Conservation (phyloP, 2,888 invertebrate genomes). For the Trachelus tabidus region DNA sequence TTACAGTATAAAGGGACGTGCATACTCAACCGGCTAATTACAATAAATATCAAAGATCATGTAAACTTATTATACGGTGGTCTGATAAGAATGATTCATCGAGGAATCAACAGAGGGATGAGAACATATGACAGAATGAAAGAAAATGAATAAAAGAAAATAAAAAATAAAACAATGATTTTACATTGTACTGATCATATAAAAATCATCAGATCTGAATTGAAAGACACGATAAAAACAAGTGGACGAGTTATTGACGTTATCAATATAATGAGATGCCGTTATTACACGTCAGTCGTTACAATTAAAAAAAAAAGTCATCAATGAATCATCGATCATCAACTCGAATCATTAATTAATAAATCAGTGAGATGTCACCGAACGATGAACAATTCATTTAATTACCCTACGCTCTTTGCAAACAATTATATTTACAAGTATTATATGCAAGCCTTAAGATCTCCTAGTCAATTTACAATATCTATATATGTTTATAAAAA, state of each 20-base stretch:
- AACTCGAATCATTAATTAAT: background rate
- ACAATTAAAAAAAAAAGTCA: background rate
- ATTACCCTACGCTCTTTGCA: background rate
- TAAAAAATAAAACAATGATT: background rate
- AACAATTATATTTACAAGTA: background rate
- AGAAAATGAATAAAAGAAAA: background rate
- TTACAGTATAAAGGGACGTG: conserved; percentile 20
- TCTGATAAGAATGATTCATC: background rate
- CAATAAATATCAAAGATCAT: conserved; percentile 31
- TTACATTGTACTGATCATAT: background rate
- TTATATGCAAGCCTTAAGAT: conserved; percentile 1
- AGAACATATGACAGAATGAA: background rate
- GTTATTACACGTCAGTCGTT: background rate
- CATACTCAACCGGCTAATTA: background rate
- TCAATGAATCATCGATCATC: background rate
- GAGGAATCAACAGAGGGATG: background rate
- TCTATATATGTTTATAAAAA: conserved; percentile 39
- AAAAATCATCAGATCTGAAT: background rate
- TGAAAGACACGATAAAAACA: conserved; percentile 1
- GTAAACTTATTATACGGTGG: background rate
- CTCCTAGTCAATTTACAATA: conserved; percentile 33
- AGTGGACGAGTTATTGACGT: background rate
- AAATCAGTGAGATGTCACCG: background rate
- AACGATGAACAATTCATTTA: background rate
- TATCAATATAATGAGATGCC: background rate